Base-by-base conservation (phyloP, 1,140 invertebrate genomes). In the Eubasilissa regina region DNA sequence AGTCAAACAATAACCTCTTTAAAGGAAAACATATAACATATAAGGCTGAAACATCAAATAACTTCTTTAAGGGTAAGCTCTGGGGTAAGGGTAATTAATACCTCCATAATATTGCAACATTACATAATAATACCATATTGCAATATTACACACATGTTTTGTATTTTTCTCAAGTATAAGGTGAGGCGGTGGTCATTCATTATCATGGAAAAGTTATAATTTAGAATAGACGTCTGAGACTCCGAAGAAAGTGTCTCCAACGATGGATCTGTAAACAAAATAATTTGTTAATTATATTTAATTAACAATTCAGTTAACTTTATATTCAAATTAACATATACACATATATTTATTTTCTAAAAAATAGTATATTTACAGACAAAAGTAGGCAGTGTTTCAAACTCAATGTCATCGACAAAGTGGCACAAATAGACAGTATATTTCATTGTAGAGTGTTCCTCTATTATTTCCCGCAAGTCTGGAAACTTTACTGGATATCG, bases 61-160 rank as follows among this genome's bases (percentile, higher is more conserved):
- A n/a, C n/a, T n/a, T n/a, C n/a, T n/a, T n/a, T n/a, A n/a, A n/a
- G n/a, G n/a, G n/a, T n/a, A n/a, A n/a, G n/a, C n/a, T n/a, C n/a
- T n/a, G n/a, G n/a, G n/a, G n/a, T n/a, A n/a, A n/a, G n/a, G n/a
- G n/a, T n/a, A 58, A 12, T 6, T 58, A 21, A 58, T 35, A 35
- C 25, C 55, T 58, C 21, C 86, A 83, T 7, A 58, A 19, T 15
- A 19, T 15, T 19, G 11, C 53, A 55, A 15, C n/a, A 15, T 55
- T 15, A 55, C 0, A 55, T 17, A 55, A n/a, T 55, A 53, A 53
- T 55, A 55, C 19, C n/a, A 55, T 15, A 55, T 55, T 17, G n/a
- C 25, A 35, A 58, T 58, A 19, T 58, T 58, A 80, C 75, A 0
- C 62, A 62, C 58, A 35, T 64, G 60, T 25, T 35, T 64, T 64